These are phyloP conservation scores for Portunus trituberculatus DNA, from an alignment of 1,140 invertebrate species.

Conservation along the genomic window DNA sequence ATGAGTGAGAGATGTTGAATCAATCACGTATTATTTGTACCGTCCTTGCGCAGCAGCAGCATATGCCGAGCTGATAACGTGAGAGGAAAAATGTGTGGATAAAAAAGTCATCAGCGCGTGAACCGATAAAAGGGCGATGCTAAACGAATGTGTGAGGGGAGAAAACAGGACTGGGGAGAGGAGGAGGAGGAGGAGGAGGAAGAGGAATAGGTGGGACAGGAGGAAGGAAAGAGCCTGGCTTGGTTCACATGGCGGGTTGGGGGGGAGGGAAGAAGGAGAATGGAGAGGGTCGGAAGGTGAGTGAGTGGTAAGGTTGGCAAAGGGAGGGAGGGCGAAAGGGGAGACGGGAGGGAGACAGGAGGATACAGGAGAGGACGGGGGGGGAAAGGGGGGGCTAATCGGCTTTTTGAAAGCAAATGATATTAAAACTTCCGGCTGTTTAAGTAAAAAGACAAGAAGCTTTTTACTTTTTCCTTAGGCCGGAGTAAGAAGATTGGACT, in stretches of 20 bases:
- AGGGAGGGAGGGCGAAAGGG: background rate
- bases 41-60: background rate
- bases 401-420: constrained; percentile 72
- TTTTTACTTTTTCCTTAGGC: constrained; percentile 66
- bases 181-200: background rate
- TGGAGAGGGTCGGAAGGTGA: background rate
- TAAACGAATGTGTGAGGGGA: background rate
- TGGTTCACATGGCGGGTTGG: constrained; percentile 1
- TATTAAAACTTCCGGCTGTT: constrained; percentile 73
- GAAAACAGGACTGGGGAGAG: background rate
- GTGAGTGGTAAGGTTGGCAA: constrained; percentile 9
- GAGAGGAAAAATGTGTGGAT: background rate
- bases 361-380: background rate
- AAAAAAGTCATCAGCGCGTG: constrained; percentile 10
- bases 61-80: background rate
- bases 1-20: too few relatives aligned
- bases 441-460: constrained; percentile 74
- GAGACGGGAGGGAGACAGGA: background rate
- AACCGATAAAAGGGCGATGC: constrained; percentile 4
- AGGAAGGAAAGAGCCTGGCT: background rate
- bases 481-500: constrained; percentile 63
- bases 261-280: background rate
- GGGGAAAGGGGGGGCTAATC: constrained; percentile 27
- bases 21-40: background rate
- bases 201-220: background rate